These are phyloP conservation scores for Cheilosia scutellata DNA, from an alignment of 2,888 invertebrate genomes.

Conservation along the genomic window DNA sequence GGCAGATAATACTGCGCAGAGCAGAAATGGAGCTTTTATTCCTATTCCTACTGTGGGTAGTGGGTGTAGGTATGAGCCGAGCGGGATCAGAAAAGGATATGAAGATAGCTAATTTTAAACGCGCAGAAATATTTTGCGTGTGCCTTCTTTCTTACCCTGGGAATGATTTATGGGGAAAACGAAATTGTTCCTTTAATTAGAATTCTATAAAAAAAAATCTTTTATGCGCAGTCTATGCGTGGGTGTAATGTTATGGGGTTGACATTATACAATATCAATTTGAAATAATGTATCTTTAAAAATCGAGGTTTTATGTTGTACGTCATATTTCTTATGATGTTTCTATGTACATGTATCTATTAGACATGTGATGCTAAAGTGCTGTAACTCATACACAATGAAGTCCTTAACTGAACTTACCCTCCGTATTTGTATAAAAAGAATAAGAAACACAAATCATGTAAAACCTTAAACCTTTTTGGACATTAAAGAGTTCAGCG, in stretches of 20 bases:
- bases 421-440: too few relatives aligned
- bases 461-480: too few relatives aligned
- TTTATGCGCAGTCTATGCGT: not conserved
- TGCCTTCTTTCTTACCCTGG: not conserved
- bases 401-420: too few relatives aligned
- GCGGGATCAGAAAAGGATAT: not conserved
- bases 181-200: conserved; percentile 26
- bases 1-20: conserved; percentile 26
- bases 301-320: not conserved
- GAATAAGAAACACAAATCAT: too few relatives aligned
- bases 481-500: too few relatives aligned
- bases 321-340: not conserved
- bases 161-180: conserved; percentile 22
- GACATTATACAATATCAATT: not conserved
- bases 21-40: conserved; percentile 47
- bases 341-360: too few relatives aligned
- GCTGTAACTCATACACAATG: too few relatives aligned
- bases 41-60: conserved; percentile 18
- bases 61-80: not conserved
- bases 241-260: conserved; percentile 24
- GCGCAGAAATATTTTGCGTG: conserved; percentile 26
- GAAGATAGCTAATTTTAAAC: conserved; percentile 18
- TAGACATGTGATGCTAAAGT: too few relatives aligned
- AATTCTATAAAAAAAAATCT: conserved; percentile 1
- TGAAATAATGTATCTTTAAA: not conserved